phyloP scores from a whole-genome alignment of 37 sponge, comb jelly and placozoan genomes.

The Chondrosia reniformis region DNA sequence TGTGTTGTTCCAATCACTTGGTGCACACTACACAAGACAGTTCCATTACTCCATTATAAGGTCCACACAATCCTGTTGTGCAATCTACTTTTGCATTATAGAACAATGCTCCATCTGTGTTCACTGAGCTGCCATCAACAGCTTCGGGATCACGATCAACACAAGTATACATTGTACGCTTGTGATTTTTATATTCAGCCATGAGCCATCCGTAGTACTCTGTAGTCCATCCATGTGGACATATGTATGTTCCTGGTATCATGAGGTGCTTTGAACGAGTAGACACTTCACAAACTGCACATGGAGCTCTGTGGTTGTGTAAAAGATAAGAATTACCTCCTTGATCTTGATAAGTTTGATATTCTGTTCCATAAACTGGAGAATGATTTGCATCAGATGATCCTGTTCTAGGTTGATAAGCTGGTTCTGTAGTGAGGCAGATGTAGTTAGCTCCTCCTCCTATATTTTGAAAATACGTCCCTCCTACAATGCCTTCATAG shows the following conservation, averaged over 20 bases:
- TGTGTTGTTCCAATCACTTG: too few species aligned
- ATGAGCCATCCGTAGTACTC: constrained; percentile 63
- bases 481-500: constrained; percentile 15
- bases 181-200: constrained; percentile 9
- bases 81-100: constrained; percentile 30
- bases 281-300: constrained; percentile 50
- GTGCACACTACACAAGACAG: too few species aligned
- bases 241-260: constrained; percentile 39
- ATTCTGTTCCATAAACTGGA: constrained; percentile 23
- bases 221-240: constrained; percentile 31
- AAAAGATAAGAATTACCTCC: background rate
- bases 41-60: too few species aligned
- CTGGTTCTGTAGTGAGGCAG: background rate
- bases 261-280: constrained; percentile 22
- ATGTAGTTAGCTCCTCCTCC: constrained; percentile 23
- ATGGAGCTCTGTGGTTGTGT: constrained; percentile 33
- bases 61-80: too few species aligned
- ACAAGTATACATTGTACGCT: constrained; percentile 34
- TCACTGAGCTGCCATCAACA: constrained; percentile 1
- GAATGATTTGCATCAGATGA: background rate
- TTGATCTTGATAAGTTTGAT: constrained; percentile 10
- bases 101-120: constrained; percentile 26
- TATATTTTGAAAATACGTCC: background rate
- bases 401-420: background rate
- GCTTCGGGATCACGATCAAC: constrained; percentile 38